These are phyloP conservation scores for Motacilla tschutschensis DNA, from an alignment of 2,113 vertebrate genomes.

Conservation along the genomic window DNA sequence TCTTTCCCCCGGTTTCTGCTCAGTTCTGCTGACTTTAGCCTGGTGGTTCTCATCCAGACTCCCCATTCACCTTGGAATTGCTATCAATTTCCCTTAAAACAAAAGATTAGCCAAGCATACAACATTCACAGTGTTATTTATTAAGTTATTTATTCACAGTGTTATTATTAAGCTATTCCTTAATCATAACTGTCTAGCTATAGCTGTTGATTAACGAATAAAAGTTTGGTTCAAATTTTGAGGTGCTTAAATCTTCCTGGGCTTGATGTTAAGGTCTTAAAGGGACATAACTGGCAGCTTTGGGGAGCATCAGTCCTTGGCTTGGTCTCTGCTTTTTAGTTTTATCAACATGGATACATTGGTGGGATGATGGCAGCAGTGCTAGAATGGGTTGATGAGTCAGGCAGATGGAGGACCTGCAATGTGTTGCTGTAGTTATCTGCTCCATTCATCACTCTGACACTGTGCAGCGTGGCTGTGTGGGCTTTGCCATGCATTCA, in stretches of 20 bases:
- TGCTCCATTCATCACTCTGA: fast-evolving
- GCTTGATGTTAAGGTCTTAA: not conserved
- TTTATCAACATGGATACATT: fast-evolving
- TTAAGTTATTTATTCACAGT: no score
- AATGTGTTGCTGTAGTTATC: fast-evolving
- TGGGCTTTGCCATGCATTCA: fast-evolving
- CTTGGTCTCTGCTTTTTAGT: not conserved
- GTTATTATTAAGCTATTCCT: no score
- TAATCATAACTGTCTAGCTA: not conserved
- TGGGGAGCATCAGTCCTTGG: not conserved
- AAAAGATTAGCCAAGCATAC: not conserved
- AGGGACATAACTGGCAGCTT: not conserved
- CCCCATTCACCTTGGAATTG: not conserved
- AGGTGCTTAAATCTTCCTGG: fast-evolving
- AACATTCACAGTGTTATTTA: not conserved
- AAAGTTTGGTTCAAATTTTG: not conserved
- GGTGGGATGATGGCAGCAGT: no score
- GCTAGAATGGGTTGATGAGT: not conserved
- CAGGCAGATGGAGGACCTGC: not conserved
- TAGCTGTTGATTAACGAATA: not conserved
- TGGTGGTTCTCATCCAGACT: not conserved
- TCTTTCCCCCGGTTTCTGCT: not conserved
- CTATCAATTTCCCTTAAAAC: not conserved
- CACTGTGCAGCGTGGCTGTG: fast-evolving
- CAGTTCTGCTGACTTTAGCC: not conserved